Evolutionary conservation across 2,888 invertebrate genomes (phyloP).

Genomic region (Nezara viridula): DNA sequence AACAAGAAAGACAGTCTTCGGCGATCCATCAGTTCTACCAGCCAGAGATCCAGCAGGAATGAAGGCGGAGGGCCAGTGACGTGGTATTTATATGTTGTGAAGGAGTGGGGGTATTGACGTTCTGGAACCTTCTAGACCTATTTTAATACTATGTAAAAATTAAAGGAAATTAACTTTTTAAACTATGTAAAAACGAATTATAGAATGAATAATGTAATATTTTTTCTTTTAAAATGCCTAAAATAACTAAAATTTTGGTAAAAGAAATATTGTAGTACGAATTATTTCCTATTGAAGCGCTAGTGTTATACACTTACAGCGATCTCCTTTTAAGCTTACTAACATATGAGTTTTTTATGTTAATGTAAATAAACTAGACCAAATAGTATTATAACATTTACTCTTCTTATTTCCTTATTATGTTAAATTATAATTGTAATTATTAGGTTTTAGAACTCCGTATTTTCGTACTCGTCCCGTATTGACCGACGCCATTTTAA

Average conservation of each 20-base stretch:
- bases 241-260: not conserved
- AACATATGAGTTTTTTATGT: not conserved
- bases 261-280: not conserved
- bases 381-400: not conserved
- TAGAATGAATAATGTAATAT: not conserved
- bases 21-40: no score
- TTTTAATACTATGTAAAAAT: not conserved
- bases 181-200: not conserved
- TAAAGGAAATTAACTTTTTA: not conserved
- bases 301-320: not conserved
- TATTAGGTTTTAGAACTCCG: not conserved
- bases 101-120: conserved; percentile 21
- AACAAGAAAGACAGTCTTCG: fast-evolving
- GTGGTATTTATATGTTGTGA: not conserved
- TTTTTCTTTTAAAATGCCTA: conserved; percentile 16
- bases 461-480: not conserved
- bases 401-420: not conserved
- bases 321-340: not conserved
- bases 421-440: not conserved
- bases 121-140: conserved; percentile 14
- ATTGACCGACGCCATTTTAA: conserved; percentile 1
- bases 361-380: not conserved
- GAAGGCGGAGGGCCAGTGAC: fast-evolving
- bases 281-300: conserved; percentile 13
- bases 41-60: not conserved